Conservation (phyloP, 2,797 vertebrate species). For the Myotis findleyi region DNA sequence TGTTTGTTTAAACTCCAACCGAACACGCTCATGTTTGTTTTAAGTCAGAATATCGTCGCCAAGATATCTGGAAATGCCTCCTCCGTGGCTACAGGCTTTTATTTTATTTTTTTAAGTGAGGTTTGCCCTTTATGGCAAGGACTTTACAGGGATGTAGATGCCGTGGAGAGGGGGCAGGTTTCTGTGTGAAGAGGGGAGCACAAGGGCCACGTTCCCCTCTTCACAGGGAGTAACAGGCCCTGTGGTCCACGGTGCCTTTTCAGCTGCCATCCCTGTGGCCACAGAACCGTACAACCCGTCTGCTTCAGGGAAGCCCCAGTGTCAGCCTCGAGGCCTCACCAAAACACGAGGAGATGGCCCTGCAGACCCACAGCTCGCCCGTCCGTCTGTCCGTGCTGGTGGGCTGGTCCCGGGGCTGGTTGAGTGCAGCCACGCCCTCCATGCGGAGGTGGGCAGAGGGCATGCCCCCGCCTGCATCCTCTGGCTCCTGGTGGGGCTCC, state of each 20-base stretch:
- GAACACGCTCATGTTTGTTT: neutral
- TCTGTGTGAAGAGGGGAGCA: neutral
- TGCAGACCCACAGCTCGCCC: neutral
- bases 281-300: accelerated
- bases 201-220: neutral
- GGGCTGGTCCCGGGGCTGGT: neutral
- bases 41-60: neutral
- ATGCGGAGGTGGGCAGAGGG: neutral
- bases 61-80: neutral
- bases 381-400: accelerated
- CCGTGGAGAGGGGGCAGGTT: neutral
- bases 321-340: neutral
- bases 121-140: neutral
- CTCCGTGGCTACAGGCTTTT: neutral
- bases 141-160: neutral
- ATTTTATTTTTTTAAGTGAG: neutral
- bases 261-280: accelerated
- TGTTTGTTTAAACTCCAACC: slow-evolving; percentile 52
- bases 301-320: neutral
- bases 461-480: accelerated
- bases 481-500: slow-evolving; percentile 39
- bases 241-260: neutral
- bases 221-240: neutral
- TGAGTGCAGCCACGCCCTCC: accelerated
- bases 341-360: accelerated